phyloP scores from a whole-genome alignment of 2,888 invertebrate genomes.

The Mesoligia furuncula region DNA sequence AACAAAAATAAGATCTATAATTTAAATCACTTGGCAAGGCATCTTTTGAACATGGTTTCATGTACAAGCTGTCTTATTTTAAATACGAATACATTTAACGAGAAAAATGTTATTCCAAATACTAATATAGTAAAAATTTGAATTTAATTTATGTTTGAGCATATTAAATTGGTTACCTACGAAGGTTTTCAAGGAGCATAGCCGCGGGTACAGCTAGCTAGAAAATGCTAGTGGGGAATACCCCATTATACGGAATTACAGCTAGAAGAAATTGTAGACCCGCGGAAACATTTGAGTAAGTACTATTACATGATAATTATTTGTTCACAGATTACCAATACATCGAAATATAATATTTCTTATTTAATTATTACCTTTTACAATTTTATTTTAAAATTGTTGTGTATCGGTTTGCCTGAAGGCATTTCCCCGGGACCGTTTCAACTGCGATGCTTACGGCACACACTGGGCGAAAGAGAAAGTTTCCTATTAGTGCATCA shows the following conservation, averaged over 20 bases:
- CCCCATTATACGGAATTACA: background rate
- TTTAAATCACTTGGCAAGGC: conserved; percentile 40
- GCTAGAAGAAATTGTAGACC: conserved; percentile 8
- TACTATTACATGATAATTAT: conserved; percentile 10
- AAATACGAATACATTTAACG: background rate
- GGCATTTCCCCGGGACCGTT: conserved; percentile 52
- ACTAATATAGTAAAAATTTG: conserved; percentile 27
- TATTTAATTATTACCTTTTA: conserved; percentile 55
- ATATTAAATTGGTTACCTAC: conserved; percentile 23
- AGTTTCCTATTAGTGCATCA: conserved; percentile 72
- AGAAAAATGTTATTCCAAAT: conserved; percentile 35
- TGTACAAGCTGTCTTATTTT: conserved; percentile 28
- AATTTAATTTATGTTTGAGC: conserved; percentile 43
- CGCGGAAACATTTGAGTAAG: conserved; percentile 6
- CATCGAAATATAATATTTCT: conserved; percentile 25
- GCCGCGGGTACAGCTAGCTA: conserved; percentile 8
- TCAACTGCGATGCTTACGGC: conserved; percentile 77
- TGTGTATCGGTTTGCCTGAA: conserved; percentile 46
- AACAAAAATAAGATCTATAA: conserved; percentile 35
- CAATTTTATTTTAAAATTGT: conserved; percentile 52
- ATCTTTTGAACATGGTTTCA: conserved; percentile 9
- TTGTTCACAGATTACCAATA: conserved; percentile 17
- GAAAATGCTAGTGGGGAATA: background rate
- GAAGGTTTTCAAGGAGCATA: conserved; percentile 10
- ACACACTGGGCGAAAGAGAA: conserved; percentile 87